Evolutionary conservation across 2,888 invertebrate genomes (phyloP).

Genomic region (Formica aserva): DNA sequence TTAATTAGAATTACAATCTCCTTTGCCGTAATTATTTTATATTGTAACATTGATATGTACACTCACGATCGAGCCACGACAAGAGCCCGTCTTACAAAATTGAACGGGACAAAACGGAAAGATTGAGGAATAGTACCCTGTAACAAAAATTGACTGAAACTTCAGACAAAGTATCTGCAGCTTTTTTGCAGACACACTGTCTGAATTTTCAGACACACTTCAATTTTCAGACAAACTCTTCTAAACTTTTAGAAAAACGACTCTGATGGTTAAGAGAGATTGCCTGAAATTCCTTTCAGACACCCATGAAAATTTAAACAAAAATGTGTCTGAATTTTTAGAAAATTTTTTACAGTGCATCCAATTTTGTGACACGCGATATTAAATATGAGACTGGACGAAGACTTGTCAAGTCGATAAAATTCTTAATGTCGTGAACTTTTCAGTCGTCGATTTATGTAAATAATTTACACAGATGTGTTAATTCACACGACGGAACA

Average conservation of each 20-base stretch:
- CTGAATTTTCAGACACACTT: too few species aligned
- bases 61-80: not conserved
- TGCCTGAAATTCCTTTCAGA: too few species aligned
- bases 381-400: not conserved
- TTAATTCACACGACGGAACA: not conserved
- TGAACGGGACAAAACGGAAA: not conserved
- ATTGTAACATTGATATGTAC: not conserved
- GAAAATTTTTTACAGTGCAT: too few species aligned
- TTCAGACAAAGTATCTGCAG: too few species aligned
- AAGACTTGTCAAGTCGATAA: not conserved
- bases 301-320: too few species aligned
- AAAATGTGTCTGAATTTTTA: too few species aligned
- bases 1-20: not conserved
- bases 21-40: not conserved
- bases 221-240: too few species aligned
- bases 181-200: too few species aligned
- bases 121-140: not conserved
- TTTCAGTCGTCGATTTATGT: not conserved
- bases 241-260: too few species aligned
- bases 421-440: not conserved
- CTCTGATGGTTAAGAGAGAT: too few species aligned
- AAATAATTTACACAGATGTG: not conserved
- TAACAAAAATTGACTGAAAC: too few species aligned
- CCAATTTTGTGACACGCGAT: conserved; percentile 8
- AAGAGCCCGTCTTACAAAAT: not conserved